Base-by-base conservation (phyloP, 2,113 vertebrate genomes). In the Phyllopteryx taeniolatus region DNA sequence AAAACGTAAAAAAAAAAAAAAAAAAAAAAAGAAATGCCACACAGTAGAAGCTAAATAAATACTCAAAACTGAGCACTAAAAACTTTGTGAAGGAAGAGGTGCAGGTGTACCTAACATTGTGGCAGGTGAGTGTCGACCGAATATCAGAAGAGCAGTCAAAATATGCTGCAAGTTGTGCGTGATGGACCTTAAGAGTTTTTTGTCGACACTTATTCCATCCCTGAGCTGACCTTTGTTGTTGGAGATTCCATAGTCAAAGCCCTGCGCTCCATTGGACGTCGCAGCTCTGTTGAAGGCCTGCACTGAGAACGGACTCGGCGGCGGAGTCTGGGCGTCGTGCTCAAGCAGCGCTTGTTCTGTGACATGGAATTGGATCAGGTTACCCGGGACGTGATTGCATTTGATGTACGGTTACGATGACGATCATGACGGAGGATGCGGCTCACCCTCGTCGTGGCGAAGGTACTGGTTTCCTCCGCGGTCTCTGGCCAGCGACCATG, bases 401-500 rank as follows among this genome's bases (percentile, higher is more conserved):
- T 49, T 61, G 22, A 1, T 69, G 10, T 68, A 47, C n/a, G 31
- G 35, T 15, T 20, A 22, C 22, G 56, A 61, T 15, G 10, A n/a
- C 3, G 4, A 66, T 13, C 15, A 39, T n/a, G 66, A 33, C 31
- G 65, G n/a, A 67, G 15, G 33, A 35, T n/a, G 9, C 15, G n/a
- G 90, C 91, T 94, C 94, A 97, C 98, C 98, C 78, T 99, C 98
- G 81, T 98, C 96, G 0, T 99, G 96, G 56, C 95, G 96, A 46
- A 99, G 95, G 86, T 99, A 99, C 86, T 99, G 97, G 91, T 96
- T 98, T 79, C 96, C 97, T 76, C 97, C 96, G 88, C 94, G 93
- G 92, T 98, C 97, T 93, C 95, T 94, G 90, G 98, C 94, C 91
- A 99, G 88, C 0, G 98, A 99, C 98, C 98, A 99, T 1, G 97